These are phyloP conservation scores for Ranitomeya variabilis DNA, from an alignment of 2,113 vertebrate species.

Conservation along the genomic window DNA sequence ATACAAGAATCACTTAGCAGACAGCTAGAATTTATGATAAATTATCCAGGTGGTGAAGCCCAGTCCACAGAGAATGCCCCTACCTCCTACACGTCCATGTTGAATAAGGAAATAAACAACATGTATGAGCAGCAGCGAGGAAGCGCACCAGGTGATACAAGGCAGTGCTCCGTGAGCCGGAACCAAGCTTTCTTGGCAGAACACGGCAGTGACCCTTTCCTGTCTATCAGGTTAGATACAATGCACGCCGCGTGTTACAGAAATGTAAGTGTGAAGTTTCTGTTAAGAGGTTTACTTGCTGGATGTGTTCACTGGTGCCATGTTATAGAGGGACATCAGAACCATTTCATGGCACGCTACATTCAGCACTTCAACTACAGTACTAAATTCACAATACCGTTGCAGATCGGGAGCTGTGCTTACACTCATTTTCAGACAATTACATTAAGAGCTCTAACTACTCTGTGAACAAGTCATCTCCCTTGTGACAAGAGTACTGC, in stretches of 20 bases:
- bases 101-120: slow-evolving; percentile 32
- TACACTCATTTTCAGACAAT: slow-evolving; percentile 31
- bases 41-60: slow-evolving; percentile 39
- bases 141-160: slow-evolving; percentile 10
- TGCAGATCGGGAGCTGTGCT: slow-evolving; percentile 30
- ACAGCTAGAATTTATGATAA: slow-evolving; percentile 52
- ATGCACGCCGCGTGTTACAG: neutral
- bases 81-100: neutral
- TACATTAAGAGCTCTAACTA: slow-evolving; percentile 39
- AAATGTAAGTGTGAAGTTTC: neutral
- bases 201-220: neutral
- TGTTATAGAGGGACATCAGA: neutral
- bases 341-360: slow-evolving; percentile 4
- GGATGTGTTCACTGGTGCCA: neutral
- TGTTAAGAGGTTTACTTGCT: neutral
- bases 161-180: neutral
- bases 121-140: slow-evolving; percentile 1
- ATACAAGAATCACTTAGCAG: slow-evolving; percentile 43
- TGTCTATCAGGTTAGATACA: neutral
- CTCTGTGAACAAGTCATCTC: slow-evolving; percentile 41
- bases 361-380: slow-evolving; percentile 30
- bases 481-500: slow-evolving; percentile 31
- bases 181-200: neutral
- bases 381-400: slow-evolving; percentile 33
- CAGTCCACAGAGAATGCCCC: slow-evolving; percentile 17